These are phyloP conservation scores for Lepidonotus clava DNA, from an alignment of 2,888 invertebrate species.

Conservation along the genomic window DNA sequence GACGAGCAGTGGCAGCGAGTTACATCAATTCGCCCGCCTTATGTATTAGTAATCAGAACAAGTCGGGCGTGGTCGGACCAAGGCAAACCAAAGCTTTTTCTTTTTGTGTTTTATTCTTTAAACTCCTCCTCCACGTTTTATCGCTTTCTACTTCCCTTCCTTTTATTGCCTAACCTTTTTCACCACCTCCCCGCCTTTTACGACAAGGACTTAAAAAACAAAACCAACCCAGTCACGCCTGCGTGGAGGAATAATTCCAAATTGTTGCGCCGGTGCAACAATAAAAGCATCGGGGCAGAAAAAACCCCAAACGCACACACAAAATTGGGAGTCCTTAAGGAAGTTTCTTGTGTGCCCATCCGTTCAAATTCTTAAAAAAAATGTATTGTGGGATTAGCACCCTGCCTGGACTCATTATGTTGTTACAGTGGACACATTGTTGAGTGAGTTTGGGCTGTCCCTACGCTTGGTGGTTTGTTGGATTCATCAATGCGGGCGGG, in stretches of 20 bases:
- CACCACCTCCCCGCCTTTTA: no score
- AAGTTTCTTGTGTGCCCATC: no score
- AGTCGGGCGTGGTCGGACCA: background rate
- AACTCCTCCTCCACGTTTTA: no score
- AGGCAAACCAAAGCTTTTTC: background rate
- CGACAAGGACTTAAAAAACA: constrained; percentile 6
- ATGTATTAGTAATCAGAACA: constrained; percentile 38
- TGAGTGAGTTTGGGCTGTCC: background rate
- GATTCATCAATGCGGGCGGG: background rate
- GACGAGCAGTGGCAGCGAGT: background rate
- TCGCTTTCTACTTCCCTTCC: no score
- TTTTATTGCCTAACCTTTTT: no score
- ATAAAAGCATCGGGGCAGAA: no score
- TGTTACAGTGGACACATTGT: background rate
- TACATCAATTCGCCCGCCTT: background rate
- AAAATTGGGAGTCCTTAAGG: no score
- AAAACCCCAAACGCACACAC: no score
- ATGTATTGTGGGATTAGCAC: background rate
- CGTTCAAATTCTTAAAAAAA: no score
- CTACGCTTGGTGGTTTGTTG: background rate
- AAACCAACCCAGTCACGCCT: background rate
- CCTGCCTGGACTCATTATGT: background rate
- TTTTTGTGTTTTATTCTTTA: background rate
- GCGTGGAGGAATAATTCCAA: background rate
- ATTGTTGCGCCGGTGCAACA: background rate